These are phyloP conservation scores for Bothrops alternatus DNA, from an alignment of 2,797 vertebrate genomes.

Conservation along the genomic window DNA sequence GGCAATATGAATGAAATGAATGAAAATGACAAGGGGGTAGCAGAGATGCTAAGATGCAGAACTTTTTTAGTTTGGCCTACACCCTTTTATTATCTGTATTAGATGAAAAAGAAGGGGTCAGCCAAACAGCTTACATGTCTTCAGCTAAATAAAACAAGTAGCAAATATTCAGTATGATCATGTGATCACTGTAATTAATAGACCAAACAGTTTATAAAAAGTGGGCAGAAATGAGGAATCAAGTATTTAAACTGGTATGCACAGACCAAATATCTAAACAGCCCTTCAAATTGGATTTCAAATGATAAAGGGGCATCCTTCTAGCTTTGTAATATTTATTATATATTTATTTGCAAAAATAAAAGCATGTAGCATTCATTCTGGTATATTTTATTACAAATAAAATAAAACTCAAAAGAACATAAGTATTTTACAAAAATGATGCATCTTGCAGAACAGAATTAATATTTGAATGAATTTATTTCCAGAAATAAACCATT, in stretches of 20 bases:
- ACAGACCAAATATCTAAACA: not conserved
- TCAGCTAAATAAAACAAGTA: not conserved
- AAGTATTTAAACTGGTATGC: not conserved
- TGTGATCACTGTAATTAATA: not conserved
- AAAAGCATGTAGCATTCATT: not conserved
- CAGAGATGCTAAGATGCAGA: slow-evolving; percentile 11
- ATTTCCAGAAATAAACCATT: not conserved
- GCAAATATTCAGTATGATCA: not conserved
- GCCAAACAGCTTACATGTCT: not conserved
- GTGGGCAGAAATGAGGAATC: not conserved
- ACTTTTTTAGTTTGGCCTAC: not conserved
- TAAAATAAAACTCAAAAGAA: not conserved
- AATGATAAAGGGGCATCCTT: not conserved
- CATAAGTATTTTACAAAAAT: not conserved
- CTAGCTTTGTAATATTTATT: not conserved
- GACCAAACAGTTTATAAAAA: not conserved
- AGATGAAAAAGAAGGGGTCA: not conserved
- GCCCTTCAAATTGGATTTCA: not conserved
- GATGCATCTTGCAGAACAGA: not conserved
- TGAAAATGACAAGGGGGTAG: slow-evolving; percentile 24
- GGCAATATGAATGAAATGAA: slow-evolving; percentile 16
- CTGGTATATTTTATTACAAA: not conserved
- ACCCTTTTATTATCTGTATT: not conserved
- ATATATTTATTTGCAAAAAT: not conserved
- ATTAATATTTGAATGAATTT: not conserved